A percentile compares a stretch with the other conserved stretches of the same genome.
Evolutionary conservation across 2,797 vertebrate genomes (phyloP).

Genomic region (Sebastes matsubarae): DNA sequence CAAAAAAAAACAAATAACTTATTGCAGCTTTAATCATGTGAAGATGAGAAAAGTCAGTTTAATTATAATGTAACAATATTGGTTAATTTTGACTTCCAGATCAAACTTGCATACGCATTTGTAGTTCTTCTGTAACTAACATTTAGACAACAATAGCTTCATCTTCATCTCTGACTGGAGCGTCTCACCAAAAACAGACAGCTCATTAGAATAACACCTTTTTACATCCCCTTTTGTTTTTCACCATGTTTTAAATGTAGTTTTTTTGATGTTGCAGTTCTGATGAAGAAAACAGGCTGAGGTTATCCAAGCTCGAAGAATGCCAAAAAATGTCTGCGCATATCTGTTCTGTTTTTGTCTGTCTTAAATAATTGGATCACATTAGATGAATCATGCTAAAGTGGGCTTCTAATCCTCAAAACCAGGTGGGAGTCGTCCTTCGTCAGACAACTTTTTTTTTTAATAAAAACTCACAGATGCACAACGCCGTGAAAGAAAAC

Average conservation of each 20-base stretch:
- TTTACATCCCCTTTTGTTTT: not conserved
- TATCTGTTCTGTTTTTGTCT: conserved; percentile 3
- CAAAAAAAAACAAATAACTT: not conserved
- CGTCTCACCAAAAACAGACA: not conserved
- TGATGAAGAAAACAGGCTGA: not conserved
- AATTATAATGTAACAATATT: not conserved
- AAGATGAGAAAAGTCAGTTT: not conserved
- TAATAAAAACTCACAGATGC: not conserved
- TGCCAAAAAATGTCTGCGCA: not conserved
- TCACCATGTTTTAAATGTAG: not conserved
- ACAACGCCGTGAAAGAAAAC: not conserved
- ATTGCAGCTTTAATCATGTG: not conserved
- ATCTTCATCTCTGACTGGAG: not conserved
- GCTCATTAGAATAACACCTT: not conserved
- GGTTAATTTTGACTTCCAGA: not conserved
- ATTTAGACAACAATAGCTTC: not conserved
- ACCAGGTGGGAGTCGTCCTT: not conserved
- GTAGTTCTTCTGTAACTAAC: not conserved
- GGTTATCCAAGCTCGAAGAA: not conserved
- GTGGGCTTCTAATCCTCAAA: conserved; percentile 9
- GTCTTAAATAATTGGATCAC: conserved; percentile 19
- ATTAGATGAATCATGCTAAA: conserved; percentile 17
- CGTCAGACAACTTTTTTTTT: not conserved
- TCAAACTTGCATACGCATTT: not conserved
- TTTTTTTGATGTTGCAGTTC: conserved; percentile 6